A percentile compares a stretch with the other conserved stretches of the same genome.
Conservation (phyloP, 2,797 vertebrate genomes). For the Aotus griseimembra region DNA sequence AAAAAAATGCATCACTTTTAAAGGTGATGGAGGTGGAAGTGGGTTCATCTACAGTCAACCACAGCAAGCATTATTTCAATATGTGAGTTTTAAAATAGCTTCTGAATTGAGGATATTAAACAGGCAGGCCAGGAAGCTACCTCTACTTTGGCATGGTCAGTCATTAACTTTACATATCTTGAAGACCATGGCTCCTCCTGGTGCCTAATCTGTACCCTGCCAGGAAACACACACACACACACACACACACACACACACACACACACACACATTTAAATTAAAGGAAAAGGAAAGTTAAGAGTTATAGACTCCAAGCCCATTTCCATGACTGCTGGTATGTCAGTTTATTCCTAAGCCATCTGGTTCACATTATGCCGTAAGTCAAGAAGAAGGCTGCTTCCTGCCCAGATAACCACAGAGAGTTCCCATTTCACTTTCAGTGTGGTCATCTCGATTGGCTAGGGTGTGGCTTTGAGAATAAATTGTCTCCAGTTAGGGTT, state of each 20-base stretch:
- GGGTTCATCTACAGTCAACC: constrained; percentile 52
- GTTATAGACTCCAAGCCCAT: constrained; percentile 67
- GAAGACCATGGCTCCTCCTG: constrained; percentile 55
- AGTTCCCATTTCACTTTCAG: background rate
- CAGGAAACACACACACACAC: background rate
- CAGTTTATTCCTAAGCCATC: constrained; percentile 75
- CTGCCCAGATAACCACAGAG: constrained; percentile 66
- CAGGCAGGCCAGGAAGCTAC: background rate
- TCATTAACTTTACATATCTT: constrained; percentile 63
- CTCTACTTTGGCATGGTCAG: constrained; percentile 48
- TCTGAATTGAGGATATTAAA: background rate
- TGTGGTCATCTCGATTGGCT: constrained; percentile 29
- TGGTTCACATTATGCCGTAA: constrained; percentile 77
- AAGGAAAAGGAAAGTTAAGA: constrained; percentile 59
- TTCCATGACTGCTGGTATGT: constrained; percentile 74
- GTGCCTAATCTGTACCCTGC: constrained; percentile 43
- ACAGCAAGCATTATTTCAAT: constrained; percentile 49
- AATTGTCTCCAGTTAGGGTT: background rate
- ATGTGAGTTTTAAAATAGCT: constrained; percentile 68
- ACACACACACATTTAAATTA: background rate
- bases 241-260: too few species aligned
- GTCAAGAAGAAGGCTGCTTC: constrained; percentile 67
- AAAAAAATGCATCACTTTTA: constrained; percentile 28
- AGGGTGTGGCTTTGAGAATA: constrained; percentile 52
- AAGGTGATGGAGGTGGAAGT: constrained; percentile 69